Conservation (phyloP, 1,140 invertebrate species). For the Cyclina sinensis region DNA sequence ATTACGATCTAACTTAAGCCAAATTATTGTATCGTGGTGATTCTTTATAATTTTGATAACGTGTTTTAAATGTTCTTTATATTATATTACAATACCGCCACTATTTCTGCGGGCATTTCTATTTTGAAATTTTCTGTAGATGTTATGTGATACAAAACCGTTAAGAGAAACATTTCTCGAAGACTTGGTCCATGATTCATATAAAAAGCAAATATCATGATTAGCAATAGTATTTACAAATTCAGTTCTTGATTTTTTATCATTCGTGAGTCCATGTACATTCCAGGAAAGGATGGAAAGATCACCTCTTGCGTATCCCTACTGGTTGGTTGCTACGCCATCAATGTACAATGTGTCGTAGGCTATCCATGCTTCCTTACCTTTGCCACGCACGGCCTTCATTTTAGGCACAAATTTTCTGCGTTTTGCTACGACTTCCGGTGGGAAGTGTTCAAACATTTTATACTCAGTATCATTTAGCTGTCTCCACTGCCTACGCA, state of each 20-base stretch:
- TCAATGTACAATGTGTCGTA: constrained; percentile 22
- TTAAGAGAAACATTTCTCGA: constrained; percentile 17
- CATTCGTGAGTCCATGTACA: constrained; percentile 24
- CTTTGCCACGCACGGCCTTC: background rate
- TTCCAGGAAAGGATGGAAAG: constrained; percentile 12
- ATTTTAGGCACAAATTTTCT: background rate
- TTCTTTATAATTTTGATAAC: constrained; percentile 30
- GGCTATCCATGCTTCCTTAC: constrained; percentile 16
- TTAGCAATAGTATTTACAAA: constrained; percentile 40
- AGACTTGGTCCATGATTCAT: constrained; percentile 29
- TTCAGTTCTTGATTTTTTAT: background rate
- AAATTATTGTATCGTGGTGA: constrained; percentile 25
- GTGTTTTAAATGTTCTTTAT: constrained; percentile 8
- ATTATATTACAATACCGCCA: constrained; percentile 17
- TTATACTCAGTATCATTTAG: background rate
- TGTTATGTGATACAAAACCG: constrained; percentile 14
- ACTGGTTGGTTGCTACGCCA: background rate
- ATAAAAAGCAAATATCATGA: constrained; percentile 25
- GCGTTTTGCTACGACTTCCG: constrained; percentile 4
- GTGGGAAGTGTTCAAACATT: background rate
- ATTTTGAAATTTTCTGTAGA: constrained; percentile 48
- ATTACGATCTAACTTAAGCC: constrained; percentile 3
- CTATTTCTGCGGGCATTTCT: constrained; percentile 12
- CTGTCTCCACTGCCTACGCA: background rate
- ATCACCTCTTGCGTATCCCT: constrained; percentile 13